A percentile compares a stretch with the other conserved stretches of the same genome.
phyloP scores from a whole-genome alignment of 2,888 invertebrate species.

The Cerceris rybyensis region DNA sequence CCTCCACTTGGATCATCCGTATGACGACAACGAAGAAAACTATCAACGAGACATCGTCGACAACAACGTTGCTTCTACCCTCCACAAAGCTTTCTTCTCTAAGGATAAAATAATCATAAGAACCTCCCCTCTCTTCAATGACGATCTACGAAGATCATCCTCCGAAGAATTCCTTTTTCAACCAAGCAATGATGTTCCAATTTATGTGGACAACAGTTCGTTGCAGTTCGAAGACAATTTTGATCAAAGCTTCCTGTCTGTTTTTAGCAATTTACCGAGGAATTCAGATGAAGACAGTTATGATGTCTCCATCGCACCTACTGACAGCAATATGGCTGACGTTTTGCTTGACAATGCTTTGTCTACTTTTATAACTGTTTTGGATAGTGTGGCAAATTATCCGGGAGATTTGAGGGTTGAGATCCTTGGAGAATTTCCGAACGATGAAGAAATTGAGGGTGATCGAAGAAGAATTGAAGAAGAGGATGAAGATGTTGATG shows the following conservation, averaged over 20 bases:
- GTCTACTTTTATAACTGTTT: no score
- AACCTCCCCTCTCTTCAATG: constrained; percentile 9
- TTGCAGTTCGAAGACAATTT: not conserved
- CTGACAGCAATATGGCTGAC: no score
- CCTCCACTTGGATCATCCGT: not conserved
- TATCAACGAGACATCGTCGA: constrained; percentile 36
- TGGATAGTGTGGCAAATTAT: no score
- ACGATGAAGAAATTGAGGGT: not conserved
- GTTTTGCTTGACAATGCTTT: no score
- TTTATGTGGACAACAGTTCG: not conserved
- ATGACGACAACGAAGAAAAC: not conserved
- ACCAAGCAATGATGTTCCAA: not conserved
- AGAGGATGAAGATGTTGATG: not conserved
- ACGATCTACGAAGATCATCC: not conserved
- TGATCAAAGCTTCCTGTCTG: not conserved
- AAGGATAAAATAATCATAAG: constrained; percentile 32
- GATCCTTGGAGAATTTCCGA: not conserved
- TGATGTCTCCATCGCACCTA: not conserved
- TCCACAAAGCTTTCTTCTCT: constrained; percentile 35
- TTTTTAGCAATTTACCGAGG: no score
- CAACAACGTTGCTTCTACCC: constrained; percentile 4
- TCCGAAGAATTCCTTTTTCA: constrained; percentile 11
- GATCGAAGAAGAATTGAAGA: not conserved
- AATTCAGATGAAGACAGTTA: not conserved
- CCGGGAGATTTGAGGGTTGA: not conserved